Evolutionary conservation across 2,797 vertebrate genomes (phyloP), one percentile per base, ranked within the genome.

Genomic region (Rhinatrema bivittatum): DNA sequence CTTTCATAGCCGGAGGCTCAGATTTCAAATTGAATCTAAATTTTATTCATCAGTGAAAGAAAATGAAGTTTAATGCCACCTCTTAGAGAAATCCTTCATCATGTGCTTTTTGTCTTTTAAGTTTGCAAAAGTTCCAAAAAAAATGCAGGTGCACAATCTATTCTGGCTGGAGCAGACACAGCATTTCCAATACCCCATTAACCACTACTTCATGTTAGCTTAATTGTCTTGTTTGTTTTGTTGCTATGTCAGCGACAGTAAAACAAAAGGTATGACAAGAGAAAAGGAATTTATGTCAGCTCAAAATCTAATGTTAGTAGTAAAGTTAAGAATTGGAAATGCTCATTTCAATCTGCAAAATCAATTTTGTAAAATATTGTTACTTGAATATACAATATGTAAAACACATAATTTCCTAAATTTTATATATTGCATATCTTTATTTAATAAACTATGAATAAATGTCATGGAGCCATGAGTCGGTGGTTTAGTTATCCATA

Each of bases 61-160:
- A 19, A 26, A 41, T 29, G 0, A 1, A 5, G 1, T 32, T 42
- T 20, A 1, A 5, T 36, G 22, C 26, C 25, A 45, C 25, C 22
- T 6, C 2, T 20, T 33, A 9, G 19, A 2, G 3, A 42, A 10
- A 8, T 14, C n/a, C 21, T 5, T 7, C 4, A 37, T 4, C 2
- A 11, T 0, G 2, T 43, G 45, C 36, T 24, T 41, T n/a, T 2
- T 10, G 4, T 4, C 22, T 3, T n/a, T n/a, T n/a, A 38, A 29
- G 1, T 12, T 13, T 40, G 5, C 40, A 4, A 36, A 46, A 32
- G 13, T 9, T 2, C 1, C 1, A 33, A 32, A 43, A 32, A 43
- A 35, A 19, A 5, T 0, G 5, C 23, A 2, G 3, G 1, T 25
- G 1, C 5, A 45, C 1, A 0, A 2, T n/a, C n/a, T n/a, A n/a